These are phyloP conservation scores for Craniophora ligustri DNA, from an alignment of 2,888 invertebrate species.

Conservation along the genomic window DNA sequence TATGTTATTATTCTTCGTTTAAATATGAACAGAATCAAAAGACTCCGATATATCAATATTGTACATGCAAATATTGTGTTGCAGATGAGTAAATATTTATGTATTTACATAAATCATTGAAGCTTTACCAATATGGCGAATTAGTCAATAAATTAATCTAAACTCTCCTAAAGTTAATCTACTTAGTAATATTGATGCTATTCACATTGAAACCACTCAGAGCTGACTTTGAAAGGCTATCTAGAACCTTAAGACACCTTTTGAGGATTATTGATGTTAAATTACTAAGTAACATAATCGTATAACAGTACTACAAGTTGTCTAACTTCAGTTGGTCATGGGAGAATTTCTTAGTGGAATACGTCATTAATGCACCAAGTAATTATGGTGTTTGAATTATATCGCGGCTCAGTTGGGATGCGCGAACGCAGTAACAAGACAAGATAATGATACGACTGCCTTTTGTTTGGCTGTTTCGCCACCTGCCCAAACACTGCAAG, in stretches of 20 bases:
- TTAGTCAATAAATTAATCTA: constrained; percentile 10
- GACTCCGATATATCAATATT: no score
- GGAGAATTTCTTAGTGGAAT: constrained; percentile 62
- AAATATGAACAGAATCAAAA: no score
- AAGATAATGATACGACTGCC: constrained; percentile 85
- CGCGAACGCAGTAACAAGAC: constrained; percentile 86
- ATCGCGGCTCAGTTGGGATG: constrained; percentile 75
- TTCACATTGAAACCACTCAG: constrained; percentile 19
- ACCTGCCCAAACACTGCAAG: constrained; percentile 85
- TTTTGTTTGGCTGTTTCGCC: constrained; percentile 87
- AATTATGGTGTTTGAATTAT: constrained; percentile 81
- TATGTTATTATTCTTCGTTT: no score
- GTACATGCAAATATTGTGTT: no score
- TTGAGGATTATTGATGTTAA: constrained; percentile 24
- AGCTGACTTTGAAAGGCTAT: constrained; percentile 20
- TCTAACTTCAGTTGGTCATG: constrained; percentile 58
- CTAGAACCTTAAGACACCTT: constrained; percentile 3
- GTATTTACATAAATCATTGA: neutral
- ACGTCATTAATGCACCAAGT: constrained; percentile 76
- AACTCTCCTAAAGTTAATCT: constrained; percentile 16
- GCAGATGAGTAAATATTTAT: neutral
- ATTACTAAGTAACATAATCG: constrained; percentile 28
- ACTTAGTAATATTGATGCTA: constrained; percentile 11
- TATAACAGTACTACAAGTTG: constrained; percentile 38
- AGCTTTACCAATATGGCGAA: neutral